Evolutionary conservation across 2,113 vertebrate genomes (phyloP).

Genomic region (Chauna torquata): DNA sequence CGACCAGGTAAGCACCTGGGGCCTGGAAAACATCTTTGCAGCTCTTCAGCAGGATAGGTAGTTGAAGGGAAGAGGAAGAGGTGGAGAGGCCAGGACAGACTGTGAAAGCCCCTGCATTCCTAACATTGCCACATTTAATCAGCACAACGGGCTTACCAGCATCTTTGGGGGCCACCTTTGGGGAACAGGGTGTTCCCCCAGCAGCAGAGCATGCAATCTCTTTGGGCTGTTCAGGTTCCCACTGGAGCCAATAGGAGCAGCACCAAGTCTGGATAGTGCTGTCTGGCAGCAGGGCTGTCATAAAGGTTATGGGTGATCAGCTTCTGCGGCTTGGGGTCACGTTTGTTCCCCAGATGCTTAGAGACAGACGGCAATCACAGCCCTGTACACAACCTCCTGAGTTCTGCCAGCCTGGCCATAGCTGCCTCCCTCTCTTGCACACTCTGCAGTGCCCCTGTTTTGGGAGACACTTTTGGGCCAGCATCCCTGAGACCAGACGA

Average conservation of each 20-base stretch:
- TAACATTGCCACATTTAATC: not conserved
- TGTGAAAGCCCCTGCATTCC: not conserved
- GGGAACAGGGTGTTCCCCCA: not conserved
- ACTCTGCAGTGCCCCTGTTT: fast-evolving
- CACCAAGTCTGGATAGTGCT: too few relatives aligned
- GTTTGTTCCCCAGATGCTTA: not conserved
- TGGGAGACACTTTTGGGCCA: not conserved
- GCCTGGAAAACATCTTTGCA: not conserved
- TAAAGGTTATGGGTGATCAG: not conserved
- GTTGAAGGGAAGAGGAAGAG: not conserved
- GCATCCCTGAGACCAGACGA: not conserved
- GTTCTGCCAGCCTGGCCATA: not conserved
- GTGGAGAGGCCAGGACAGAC: not conserved
- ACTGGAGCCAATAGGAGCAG: not conserved
- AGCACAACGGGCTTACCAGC: not conserved
- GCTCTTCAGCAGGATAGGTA: not conserved
- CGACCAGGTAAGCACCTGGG: not conserved
- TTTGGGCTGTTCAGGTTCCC: not conserved
- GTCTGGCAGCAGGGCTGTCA: not conserved
- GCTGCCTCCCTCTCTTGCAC: not conserved
- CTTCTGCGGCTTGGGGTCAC: not conserved
- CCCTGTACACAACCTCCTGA: too few relatives aligned
- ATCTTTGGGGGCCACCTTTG: not conserved
- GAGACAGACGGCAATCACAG: not conserved
- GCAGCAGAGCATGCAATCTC: not conserved